A percentile compares a stretch with the other conserved stretches of the same genome.
These are phyloP conservation scores for Mirza zaza DNA, from an alignment of 2,113 vertebrate genomes.

Conservation along the genomic window DNA sequence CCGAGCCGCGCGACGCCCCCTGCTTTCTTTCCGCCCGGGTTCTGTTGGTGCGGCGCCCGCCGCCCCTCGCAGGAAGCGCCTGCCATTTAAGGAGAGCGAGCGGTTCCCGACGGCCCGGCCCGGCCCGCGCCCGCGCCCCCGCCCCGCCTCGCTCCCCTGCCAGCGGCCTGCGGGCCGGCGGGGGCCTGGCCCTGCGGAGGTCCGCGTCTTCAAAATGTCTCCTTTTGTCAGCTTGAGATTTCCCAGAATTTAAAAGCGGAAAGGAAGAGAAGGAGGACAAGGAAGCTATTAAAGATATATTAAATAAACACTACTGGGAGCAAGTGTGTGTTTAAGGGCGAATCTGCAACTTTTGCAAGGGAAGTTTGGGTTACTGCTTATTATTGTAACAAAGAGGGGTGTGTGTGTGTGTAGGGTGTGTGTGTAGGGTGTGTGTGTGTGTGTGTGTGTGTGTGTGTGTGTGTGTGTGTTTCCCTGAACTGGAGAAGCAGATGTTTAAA, in stretches of 20 bases:
- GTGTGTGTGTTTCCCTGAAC: slow-evolving; percentile 73
- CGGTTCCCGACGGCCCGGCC: slow-evolving; percentile 49
- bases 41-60: slow-evolving; percentile 11
- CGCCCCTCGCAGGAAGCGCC: slow-evolving; percentile 69
- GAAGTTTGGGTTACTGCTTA: slow-evolving; percentile 76
- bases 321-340: slow-evolving; percentile 72
- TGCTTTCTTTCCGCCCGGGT: not conserved
- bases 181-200: not conserved
- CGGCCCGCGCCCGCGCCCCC: not conserved
- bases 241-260: slow-evolving; percentile 84
- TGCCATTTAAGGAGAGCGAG: slow-evolving; percentile 72
- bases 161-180: slow-evolving; percentile 49
- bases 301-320: slow-evolving; percentile 83
- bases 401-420: not conserved
- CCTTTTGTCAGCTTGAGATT: slow-evolving; percentile 84
- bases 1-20: slow-evolving; percentile 18
- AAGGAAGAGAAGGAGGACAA: slow-evolving; percentile 78
- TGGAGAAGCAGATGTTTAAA: slow-evolving; percentile 87
- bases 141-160: not conserved
- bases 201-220: slow-evolving; percentile 75
- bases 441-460: slow-evolving; percentile 16
- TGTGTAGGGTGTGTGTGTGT: not conserved
- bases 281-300: slow-evolving; percentile 86
- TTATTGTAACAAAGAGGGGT: slow-evolving; percentile 83
- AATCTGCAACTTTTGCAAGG: slow-evolving; percentile 61